phyloP scores from a whole-genome alignment of 2,888 invertebrate genomes.

The Dendrolimus pini region DNA sequence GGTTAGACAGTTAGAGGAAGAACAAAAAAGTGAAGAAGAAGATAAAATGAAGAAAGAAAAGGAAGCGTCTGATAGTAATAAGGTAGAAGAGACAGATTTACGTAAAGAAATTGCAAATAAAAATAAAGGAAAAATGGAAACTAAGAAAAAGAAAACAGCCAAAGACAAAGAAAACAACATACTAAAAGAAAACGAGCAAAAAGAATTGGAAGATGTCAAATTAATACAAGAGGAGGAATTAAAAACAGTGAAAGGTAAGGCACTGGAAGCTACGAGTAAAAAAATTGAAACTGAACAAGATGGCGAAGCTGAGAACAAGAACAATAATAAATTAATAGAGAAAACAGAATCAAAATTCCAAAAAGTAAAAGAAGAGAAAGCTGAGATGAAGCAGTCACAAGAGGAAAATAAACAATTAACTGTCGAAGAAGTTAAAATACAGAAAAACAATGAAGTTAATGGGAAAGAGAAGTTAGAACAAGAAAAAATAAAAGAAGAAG shows the following conservation, averaged over 20 bases:
- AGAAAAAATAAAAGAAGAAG: slow-evolving; percentile 2
- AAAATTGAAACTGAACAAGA: too few relatives aligned
- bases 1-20: slow-evolving; percentile 2
- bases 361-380: too few relatives aligned
- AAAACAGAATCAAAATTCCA: too few relatives aligned
- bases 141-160: slow-evolving; percentile 8
- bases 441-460: slow-evolving; percentile 1
- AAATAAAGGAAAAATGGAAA: slow-evolving; percentile 7
- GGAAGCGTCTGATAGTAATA: slow-evolving; percentile 4
- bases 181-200: too few relatives aligned
- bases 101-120: neutral
- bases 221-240: neutral
- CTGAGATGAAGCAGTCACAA: too few relatives aligned
- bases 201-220: too few relatives aligned
- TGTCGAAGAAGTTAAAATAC: too few relatives aligned
- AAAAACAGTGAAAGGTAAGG: neutral
- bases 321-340: too few relatives aligned
- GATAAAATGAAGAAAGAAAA: slow-evolving; percentile 4
- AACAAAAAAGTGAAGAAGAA: slow-evolving; percentile 6
- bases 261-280: too few relatives aligned
- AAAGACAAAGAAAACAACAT: neutral
- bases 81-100: neutral
- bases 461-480: neutral
- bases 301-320: too few relatives aligned
- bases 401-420: too few relatives aligned